These are phyloP conservation scores for Hydractinia echinata DNA, from an alignment of 30 jellyfish, hydroid and myxozoan genomes.

Conservation along the genomic window DNA sequence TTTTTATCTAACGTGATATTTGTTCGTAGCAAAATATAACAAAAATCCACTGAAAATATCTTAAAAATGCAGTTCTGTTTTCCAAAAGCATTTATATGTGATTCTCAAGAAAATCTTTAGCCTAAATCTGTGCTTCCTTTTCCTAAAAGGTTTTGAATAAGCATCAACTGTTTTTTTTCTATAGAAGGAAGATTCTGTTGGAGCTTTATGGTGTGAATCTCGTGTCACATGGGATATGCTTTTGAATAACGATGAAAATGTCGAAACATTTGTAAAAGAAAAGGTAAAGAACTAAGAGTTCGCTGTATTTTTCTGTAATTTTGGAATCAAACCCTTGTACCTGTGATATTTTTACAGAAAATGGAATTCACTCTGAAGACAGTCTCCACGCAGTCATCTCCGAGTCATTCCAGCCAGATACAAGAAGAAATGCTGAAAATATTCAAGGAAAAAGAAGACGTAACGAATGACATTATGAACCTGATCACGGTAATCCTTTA, in stretches of 20 bases:
- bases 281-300: constrained; percentile 15
- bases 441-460: constrained; percentile 13
- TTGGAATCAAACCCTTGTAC: not conserved
- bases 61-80: too few relatives aligned
- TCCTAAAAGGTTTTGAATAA: too few relatives aligned
- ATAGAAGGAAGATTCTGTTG: constrained; percentile 53
- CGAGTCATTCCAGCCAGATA: constrained; percentile 27
- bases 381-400: not conserved
- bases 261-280: constrained; percentile 40
- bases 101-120: too few relatives aligned
- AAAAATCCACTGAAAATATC: too few relatives aligned
- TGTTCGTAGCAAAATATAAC: too few relatives aligned
- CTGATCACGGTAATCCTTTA: not conserved
- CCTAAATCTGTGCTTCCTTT: too few relatives aligned
- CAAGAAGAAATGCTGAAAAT: constrained; percentile 18
- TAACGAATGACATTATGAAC: not conserved
- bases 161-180: not conserved
- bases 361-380: constrained; percentile 16
- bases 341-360: constrained; percentile 15
- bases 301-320: not conserved
- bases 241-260: constrained; percentile 34
- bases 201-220: constrained; percentile 53
- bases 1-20: too few relatives aligned
- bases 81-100: too few relatives aligned
- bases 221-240: constrained; percentile 59